Evolutionary conservation across 2,888 invertebrate species (phyloP), one percentile per base, ranked within the genome.

Genomic region (Drosophila tripunctata): DNA sequence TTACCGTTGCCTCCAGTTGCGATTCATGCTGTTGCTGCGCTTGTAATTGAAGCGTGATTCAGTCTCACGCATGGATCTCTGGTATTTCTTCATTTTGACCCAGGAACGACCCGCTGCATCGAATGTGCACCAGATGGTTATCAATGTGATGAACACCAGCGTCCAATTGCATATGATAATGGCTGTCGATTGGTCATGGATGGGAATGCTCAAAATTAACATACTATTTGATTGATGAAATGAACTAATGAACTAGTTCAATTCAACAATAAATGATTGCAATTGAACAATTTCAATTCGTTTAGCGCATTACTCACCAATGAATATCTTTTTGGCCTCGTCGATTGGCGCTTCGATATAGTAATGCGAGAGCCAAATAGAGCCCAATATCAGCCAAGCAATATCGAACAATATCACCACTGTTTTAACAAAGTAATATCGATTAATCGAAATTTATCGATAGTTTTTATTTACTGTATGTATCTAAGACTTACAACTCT

Each of bases 71-170:
- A 96, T 94, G 71, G 96, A 96, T 67, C 96, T 93, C 90, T 96
- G 96, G 91, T 96, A 96, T 83, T 96, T 93, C 90, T 96, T 96
- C 96, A 96, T 96, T 92, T 96, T 96, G 21, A 97, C 96, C 96
- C 96, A 97, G 44, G 96, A 96, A 50, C 96, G 92, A 12, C 97
- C 97, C n/a, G 96, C 96, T 0, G 95, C 93, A 91, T 97, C 96
- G 91, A 95, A 97, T 2, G 95, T 95, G 91, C 96, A 96, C 96
- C 96, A 97, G 30, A 96, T 94, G 4, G 96, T 96, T 74, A 96
- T 93, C 67, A 96, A 89, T 51, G 96, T 94, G 60, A 94, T 94
- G 57, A 95, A 92, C 66, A 96, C 90, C 67, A 96, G 93, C 74
- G 94, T 93, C 94, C 95, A 95, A 90, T 95, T 96, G 90, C 95